Evolutionary conservation across 2,797 vertebrate genomes (phyloP).

Genomic region (Glossophaga mutica): DNA sequence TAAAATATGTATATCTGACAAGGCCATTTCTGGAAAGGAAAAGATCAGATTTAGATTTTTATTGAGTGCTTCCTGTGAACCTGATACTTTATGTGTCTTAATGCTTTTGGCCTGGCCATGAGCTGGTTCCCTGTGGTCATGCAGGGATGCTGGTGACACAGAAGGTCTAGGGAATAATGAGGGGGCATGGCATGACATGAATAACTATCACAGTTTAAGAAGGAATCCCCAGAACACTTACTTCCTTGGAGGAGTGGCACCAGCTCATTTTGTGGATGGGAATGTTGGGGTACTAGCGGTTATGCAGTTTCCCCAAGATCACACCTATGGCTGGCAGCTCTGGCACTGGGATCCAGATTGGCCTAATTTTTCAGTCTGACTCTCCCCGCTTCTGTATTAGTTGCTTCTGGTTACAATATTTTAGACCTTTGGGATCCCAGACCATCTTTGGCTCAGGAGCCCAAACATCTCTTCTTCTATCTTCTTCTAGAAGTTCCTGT

Average conservation of each 20-base stretch:
- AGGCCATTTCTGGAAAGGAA: neutral
- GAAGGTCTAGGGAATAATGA: neutral
- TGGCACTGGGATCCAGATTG: neutral
- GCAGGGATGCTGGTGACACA: neutral
- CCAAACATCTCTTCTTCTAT: slow-evolving; percentile 20
- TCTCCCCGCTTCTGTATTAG: accelerated
- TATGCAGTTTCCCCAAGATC: neutral
- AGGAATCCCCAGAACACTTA: neutral
- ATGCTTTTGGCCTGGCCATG: neutral
- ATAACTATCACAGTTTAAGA: neutral
- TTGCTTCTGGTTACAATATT: neutral
- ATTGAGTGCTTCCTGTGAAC: neutral
- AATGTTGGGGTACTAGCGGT: neutral
- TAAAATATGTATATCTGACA: neutral
- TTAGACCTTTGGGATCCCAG: accelerated
- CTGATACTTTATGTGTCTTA: neutral
- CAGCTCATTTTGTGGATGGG: neutral
- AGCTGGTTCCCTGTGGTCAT: neutral
- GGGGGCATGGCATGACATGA: neutral
- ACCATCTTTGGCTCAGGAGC: neutral
- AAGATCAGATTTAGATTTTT: neutral
- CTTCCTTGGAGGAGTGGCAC: neutral
- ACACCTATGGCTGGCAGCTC: neutral
- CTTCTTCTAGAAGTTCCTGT: neutral
- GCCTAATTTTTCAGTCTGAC: neutral